These are phyloP conservation scores for Magallana angulata DNA, from an alignment of 1,140 invertebrate genomes.

Conservation along the genomic window DNA sequence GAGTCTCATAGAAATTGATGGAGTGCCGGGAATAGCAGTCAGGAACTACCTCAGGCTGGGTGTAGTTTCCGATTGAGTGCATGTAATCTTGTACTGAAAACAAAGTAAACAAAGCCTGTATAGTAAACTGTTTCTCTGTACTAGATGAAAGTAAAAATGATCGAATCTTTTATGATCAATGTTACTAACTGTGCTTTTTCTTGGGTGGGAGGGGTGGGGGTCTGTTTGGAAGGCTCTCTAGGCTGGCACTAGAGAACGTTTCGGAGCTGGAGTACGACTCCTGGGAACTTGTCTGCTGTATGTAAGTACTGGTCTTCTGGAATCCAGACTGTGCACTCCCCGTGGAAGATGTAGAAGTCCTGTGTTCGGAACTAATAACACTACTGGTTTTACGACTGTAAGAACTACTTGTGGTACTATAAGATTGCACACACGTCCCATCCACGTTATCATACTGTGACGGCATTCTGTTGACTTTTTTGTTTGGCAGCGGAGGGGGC, in stretches of 20 bases:
- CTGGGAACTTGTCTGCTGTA: slow-evolving; percentile 69
- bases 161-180: no score
- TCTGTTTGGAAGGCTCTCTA: slow-evolving; percentile 81
- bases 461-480: slow-evolving; percentile 84
- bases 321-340: slow-evolving; percentile 69
- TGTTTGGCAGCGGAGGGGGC: slow-evolving; percentile 87
- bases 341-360: slow-evolving; percentile 67
- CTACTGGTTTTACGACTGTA: slow-evolving; percentile 70
- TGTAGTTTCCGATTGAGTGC: slow-evolving; percentile 95
- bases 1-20: slow-evolving; percentile 85
- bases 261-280: slow-evolving; percentile 75
- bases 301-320: slow-evolving; percentile 61
- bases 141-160: no score
- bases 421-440: slow-evolving; percentile 53
- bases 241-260: slow-evolving; percentile 73
- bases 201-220: slow-evolving; percentile 92
- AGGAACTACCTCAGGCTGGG: slow-evolving; percentile 88
- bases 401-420: slow-evolving; percentile 35
- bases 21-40: slow-evolving; percentile 88
- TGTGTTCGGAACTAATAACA: slow-evolving; percentile 71
- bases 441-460: slow-evolving; percentile 87
- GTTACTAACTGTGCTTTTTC: slow-evolving; percentile 90
- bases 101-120: not conserved
- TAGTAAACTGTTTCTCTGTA: not conserved
- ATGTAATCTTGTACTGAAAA: slow-evolving; percentile 94